These are phyloP conservation scores for Pomacea canaliculata DNA, from an alignment of 2,888 invertebrate species.

Conservation along the genomic window DNA sequence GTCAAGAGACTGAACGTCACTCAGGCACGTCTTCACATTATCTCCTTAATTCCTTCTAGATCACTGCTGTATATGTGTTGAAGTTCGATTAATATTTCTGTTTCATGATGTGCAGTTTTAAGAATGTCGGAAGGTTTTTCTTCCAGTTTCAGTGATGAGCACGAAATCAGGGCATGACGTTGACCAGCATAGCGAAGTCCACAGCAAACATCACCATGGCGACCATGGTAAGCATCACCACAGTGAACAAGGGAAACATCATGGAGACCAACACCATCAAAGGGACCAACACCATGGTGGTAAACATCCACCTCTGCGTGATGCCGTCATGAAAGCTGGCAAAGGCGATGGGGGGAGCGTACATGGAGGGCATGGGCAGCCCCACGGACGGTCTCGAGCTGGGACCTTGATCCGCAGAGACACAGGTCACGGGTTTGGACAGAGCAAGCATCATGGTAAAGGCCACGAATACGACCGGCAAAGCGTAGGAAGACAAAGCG, in stretches of 20 bases:
- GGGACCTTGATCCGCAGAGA: slow-evolving; percentile 41
- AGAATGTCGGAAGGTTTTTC: background rate
- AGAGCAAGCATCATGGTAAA: background rate
- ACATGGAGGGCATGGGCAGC: slow-evolving; percentile 32
- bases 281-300: slow-evolving; percentile 31
- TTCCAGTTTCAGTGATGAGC: slow-evolving; percentile 3
- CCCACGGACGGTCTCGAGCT: slow-evolving; percentile 44
- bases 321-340: slow-evolving; percentile 25
- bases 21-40: no score
- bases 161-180: slow-evolving; percentile 24
- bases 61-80: no score
- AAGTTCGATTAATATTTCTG: no score
- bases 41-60: no score
- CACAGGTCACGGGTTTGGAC: slow-evolving; percentile 4
- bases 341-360: slow-evolving; percentile 2
- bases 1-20: no score
- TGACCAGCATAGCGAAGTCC: slow-evolving; percentile 17
- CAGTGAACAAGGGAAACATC: slow-evolving; percentile 5
- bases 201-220: slow-evolving; percentile 20
- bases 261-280: slow-evolving; percentile 34
- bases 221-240: background rate
- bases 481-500: slow-evolving; percentile 43
- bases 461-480: slow-evolving; percentile 44
- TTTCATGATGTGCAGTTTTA: no score
- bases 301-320: slow-evolving; percentile 37